phyloP scores from a whole-genome alignment of 2,113 vertebrate species.

The Neopipo cinnamomea region DNA sequence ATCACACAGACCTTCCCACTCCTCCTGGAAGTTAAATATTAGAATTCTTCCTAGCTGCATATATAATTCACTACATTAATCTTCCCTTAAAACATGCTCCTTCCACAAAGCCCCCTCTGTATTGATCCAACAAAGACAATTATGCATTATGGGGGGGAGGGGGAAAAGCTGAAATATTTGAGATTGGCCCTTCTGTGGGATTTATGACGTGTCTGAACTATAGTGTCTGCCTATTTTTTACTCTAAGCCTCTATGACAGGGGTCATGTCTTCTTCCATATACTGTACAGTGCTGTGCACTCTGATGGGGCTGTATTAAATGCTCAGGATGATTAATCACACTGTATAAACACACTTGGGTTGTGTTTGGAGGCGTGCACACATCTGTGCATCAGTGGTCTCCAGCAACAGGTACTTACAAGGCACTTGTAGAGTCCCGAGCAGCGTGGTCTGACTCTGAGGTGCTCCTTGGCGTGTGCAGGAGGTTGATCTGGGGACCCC shows the following conservation, averaged over 20 bases:
- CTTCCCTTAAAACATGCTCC: constrained; percentile 21
- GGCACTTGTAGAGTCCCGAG: background rate
- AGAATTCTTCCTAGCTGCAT: constrained; percentile 39
- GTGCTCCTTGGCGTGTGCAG: background rate
- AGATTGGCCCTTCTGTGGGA: constrained; percentile 51
- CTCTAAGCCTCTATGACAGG: constrained; percentile 61
- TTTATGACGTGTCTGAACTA: constrained; percentile 52
- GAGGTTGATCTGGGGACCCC: background rate
- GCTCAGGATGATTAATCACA: constrained; percentile 13
- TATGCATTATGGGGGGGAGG: background rate
- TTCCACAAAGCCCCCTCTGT: constrained; percentile 68
- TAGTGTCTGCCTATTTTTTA: constrained; percentile 69
- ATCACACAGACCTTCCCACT: background rate
- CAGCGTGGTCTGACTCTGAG: background rate
- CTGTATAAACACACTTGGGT: background rate
- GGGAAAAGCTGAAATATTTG: constrained; percentile 56
- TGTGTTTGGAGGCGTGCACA: background rate
- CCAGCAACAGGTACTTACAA: background rate
- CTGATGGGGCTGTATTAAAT: constrained; percentile 26
- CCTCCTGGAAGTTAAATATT: constrained; percentile 17
- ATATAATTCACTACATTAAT: constrained; percentile 40
- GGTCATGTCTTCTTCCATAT: constrained; percentile 58
- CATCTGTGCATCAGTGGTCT: rapidly evolving
- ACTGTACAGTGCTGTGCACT: background rate
- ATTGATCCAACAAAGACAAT: constrained; percentile 70